Conservation (phyloP, 1,140 invertebrate genomes). For the Drusus annulatus region DNA sequence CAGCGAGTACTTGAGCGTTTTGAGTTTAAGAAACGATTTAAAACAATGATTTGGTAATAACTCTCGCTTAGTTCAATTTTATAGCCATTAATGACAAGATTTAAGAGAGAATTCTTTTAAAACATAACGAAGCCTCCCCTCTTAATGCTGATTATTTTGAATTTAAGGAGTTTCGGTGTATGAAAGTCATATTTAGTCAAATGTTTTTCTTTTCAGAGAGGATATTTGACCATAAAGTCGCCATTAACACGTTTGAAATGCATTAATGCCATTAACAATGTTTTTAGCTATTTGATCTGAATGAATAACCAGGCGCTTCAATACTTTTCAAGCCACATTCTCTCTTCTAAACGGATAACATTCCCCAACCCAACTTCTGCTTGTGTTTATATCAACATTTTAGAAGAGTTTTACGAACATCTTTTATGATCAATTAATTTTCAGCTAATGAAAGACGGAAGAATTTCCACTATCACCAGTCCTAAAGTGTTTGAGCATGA, state of each 20-base stretch:
- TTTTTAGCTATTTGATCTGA: no score
- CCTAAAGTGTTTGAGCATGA: constrained; percentile 18
- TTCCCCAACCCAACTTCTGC: no score
- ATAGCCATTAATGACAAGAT: no score
- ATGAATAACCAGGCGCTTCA: no score
- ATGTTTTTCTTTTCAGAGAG: neutral
- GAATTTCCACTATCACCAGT: neutral
- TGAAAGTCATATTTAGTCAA: neutral
- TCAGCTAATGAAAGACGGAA: constrained; percentile 17
- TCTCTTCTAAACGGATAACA: no score
- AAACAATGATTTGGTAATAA: constrained; percentile 2
- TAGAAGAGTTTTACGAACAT: no score
- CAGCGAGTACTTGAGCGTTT: neutral
- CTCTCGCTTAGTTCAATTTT: neutral
- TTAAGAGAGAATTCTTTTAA: no score
- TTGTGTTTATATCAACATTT: no score
- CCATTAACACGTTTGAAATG: no score
- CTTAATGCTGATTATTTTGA: neutral
- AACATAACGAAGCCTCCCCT: no score
- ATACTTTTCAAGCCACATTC: no score
- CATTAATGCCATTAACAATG: no score
- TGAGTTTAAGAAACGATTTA: neutral
- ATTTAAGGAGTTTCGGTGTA: neutral
- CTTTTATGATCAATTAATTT: neutral
- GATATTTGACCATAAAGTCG: neutral